These are phyloP conservation scores for Chroicocephalus ridibundus DNA, from an alignment of 2,113 vertebrate species.

Conservation along the genomic window DNA sequence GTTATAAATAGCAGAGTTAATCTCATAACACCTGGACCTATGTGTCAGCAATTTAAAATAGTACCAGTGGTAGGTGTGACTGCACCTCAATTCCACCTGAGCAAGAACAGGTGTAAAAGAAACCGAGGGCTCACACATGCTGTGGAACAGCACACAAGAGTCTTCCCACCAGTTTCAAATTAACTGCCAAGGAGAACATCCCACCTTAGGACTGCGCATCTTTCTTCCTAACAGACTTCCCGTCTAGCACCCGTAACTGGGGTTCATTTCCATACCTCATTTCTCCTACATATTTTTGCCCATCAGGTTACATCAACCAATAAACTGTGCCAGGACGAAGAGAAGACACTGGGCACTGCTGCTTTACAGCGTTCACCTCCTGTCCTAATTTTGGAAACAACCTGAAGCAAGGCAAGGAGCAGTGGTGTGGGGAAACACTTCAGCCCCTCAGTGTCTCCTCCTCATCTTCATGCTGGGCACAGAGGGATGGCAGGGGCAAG, in stretches of 20 bases:
- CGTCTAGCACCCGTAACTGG: not conserved
- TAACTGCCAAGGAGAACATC: not conserved
- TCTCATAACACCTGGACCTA: not conserved
- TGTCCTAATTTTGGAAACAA: not conserved
- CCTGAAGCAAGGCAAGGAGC: not conserved
- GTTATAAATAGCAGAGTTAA: not conserved
- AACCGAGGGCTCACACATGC: not conserved
- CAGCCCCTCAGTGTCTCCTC: not conserved
- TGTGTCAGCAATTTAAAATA: not conserved
- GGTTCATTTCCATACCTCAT: not conserved
- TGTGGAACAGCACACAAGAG: not conserved
- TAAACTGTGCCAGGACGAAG: not conserved
- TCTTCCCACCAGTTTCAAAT: not conserved
- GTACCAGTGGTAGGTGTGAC: slow-evolving; percentile 3
- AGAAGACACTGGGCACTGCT: not conserved
- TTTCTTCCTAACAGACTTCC: not conserved
- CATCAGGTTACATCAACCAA: not conserved
- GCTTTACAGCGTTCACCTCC: not conserved
- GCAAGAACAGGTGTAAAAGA: not conserved
- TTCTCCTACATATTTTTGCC: not conserved
- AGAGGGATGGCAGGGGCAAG: not conserved
- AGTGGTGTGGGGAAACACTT: not conserved
- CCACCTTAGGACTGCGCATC: not conserved
- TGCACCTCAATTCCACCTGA: not conserved
- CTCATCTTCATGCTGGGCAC: not conserved